These are phyloP conservation scores for Araneus ventricosus DNA, from an alignment of 1,140 invertebrate genomes.

Conservation along the genomic window DNA sequence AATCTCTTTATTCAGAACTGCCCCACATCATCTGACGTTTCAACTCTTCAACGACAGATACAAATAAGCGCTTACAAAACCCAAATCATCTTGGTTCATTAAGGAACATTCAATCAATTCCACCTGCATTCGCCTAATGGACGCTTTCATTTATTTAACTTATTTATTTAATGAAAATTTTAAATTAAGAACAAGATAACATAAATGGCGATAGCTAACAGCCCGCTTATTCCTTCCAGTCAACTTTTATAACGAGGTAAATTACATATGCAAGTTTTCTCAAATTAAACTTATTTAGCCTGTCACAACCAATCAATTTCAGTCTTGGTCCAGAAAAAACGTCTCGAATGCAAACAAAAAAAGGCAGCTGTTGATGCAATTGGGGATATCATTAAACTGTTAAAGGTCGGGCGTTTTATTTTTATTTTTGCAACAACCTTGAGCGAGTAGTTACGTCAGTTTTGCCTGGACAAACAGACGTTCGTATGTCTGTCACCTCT, in stretches of 20 bases:
- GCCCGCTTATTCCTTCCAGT: background rate
- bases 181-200: background rate
- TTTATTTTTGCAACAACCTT: background rate
- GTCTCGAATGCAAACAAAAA: background rate
- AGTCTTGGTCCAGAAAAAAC: background rate
- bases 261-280: background rate
- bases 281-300: slow-evolving; percentile 21
- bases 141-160: background rate
- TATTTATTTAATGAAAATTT: background rate
- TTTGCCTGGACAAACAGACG: background rate
- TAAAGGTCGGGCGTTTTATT: background rate
- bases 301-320: background rate
- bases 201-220: background rate
- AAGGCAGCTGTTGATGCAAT: background rate
- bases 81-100: background rate
- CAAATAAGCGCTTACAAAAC: background rate
- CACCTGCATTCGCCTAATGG: background rate
- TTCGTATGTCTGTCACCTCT: background rate
- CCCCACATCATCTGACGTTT: background rate
- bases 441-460: background rate
- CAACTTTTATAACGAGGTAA: background rate
- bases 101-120: slow-evolving; percentile 2
- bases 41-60: background rate
- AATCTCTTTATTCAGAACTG: too few relatives aligned
- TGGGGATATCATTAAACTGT: background rate